Base-by-base conservation (phyloP, 2,797 vertebrate genomes). In the Strix occidentalis region DNA sequence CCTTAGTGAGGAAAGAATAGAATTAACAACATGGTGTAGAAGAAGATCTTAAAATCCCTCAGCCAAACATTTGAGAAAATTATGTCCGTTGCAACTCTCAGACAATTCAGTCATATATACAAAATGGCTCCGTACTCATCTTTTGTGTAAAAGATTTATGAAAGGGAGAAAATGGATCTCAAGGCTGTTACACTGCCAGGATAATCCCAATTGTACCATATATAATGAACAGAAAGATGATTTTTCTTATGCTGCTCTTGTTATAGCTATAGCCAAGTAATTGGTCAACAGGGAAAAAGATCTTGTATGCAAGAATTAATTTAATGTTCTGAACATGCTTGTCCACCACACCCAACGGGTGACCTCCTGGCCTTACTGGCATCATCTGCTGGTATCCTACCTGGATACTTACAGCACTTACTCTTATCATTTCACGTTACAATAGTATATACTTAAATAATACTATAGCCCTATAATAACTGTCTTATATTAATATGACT, bases 361-460 rank as follows among this genome's bases (percentile, higher is more conserved):
- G 9, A 58, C 13, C 24, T 87, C 15, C 64, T 37, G 35, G 20
- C 20, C 45, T 75, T 19, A 31, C 8, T 9, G 9, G 45, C 18
- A 28, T 14, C 11, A 8, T 8, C 26, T 51, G 35, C 18, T 20
- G 25, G 26, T 46, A 46, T 46, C 45, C 45, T 46, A 46, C 50
- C 21, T 2, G 1, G 14, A n/a, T 53, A 53, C 4, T n/a, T 69
- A 53, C 1, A 39, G 4, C 1, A 1, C 23, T 57, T 51, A 23
- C 9, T 43, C 17, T 19, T n/a, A 25, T 16, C 35, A 21, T 64
- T 57, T 29, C 37, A 64, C 3, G 41, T 48, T 19, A 63, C 20
- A 91, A 48, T n/a, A 58, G 17, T 64, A 39, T 11, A 54, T 23
- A 45, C 23, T 29, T 70, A 26, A 31, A 31, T 23, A 48, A 72